Base-by-base conservation (phyloP, 2,888 invertebrate species). In the Odontomyia ornata region DNA sequence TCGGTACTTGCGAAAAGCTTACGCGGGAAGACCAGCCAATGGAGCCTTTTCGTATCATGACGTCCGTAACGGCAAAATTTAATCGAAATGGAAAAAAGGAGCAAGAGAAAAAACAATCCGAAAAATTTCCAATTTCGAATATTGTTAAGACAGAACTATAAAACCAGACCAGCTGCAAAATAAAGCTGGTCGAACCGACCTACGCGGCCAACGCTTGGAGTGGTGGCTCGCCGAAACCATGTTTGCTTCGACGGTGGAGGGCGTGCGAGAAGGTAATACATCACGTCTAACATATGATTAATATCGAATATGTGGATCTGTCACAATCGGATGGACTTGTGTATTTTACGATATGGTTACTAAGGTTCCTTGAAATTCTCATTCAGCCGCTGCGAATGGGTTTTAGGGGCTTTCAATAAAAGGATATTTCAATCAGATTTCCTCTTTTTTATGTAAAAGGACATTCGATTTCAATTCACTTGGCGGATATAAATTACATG, bases 91-190 rank as follows among this genome's bases (percentile, higher is more conserved):
- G 3, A 9, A 28, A 52, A 36, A 27, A 18, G 36, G 15, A 36
- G 18, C 15, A 65, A 65, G 27, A 21, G 36, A 30, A 65, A 65
- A 36, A 65, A 65, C 65, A 65, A 65, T 65, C 36, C 36, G 30
- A 65, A 72, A 72, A 72, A 52, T 52, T 52, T 52, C 47, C 71
- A 72, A 72, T 72, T 72, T 72, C 71, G 71, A 72, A 72, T 72
- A 72, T 72, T 72, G 52, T 72, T 72, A 72, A 72, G 28, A 52
- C 9, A 13, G 18, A 72, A 56, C 28, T 46, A 72, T 72, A 72
- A 72, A 72, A 72, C 21, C 27, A 27, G 18, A 18, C 65, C 36
- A 27, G 65, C 30, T 52, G 52, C 30, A 18, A 46, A 18, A 72
- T 52, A 28, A 25, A 7, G 15, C 21, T 25, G 4, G 15, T 11